A percentile compares a stretch with the other conserved stretches of the same genome.
Evolutionary conservation across 2,113 vertebrate species (phyloP).

Genomic region (Odontesthes bonariensis): DNA sequence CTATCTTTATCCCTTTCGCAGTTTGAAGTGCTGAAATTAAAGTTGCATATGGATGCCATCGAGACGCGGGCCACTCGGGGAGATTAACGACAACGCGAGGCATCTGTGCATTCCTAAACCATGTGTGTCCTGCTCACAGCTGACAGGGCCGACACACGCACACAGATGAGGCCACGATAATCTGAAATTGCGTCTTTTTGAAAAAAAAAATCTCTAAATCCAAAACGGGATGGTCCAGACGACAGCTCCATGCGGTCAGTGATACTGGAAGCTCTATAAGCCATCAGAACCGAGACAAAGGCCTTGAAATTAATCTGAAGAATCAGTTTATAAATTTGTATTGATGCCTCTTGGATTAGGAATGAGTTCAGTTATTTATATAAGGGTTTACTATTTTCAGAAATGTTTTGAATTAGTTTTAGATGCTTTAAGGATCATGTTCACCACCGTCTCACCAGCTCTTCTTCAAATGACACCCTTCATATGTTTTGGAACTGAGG

Average conservation of each 20-base stretch:
- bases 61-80: conserved; percentile 64
- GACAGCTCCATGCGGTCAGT: conserved; percentile 31
- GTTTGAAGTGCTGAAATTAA: conserved; percentile 72
- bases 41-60: conserved; percentile 71
- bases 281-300: conserved; percentile 38
- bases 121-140: conserved; percentile 41
- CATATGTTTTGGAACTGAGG: not conserved
- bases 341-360: conserved; percentile 8
- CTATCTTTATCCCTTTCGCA: conserved; percentile 69
- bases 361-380: not conserved
- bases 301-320: conserved; percentile 8
- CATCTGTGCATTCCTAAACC: conserved; percentile 60
- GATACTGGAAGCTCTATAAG: conserved; percentile 27
- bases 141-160: conserved; percentile 50
- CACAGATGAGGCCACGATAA: conserved; percentile 68
- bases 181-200: conserved; percentile 75
- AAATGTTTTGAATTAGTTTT: not conserved
- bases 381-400: conserved; percentile 6
- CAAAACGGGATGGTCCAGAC: conserved; percentile 20
- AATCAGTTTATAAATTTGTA: not conserved
- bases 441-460: not conserved
- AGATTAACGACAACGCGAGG: conserved; percentile 69
- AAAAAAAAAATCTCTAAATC: conserved; percentile 64
- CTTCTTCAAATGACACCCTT: not conserved
- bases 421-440: not conserved